These are phyloP conservation scores for Drosophila ochracea DNA, from an alignment of 2,888 invertebrate genomes.

Conservation along the genomic window DNA sequence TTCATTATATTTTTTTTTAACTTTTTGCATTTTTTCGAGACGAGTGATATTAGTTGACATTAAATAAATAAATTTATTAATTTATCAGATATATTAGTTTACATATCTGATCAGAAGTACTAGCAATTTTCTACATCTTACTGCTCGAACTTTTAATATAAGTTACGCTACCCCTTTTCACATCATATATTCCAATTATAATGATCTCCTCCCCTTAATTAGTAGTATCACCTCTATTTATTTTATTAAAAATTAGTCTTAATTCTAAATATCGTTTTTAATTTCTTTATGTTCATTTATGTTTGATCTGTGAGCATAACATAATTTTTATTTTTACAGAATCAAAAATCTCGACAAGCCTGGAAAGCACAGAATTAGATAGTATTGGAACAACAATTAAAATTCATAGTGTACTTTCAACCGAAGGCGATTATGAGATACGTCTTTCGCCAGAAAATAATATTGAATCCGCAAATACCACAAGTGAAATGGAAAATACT, in stretches of 20 bases:
- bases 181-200: neutral
- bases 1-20: neutral
- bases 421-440: slow-evolving; percentile 32
- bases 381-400: slow-evolving; percentile 27
- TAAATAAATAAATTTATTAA: neutral
- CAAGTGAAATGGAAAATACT: neutral
- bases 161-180: neutral
- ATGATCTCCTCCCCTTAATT: neutral
- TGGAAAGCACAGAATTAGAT: neutral
- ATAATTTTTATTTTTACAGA: slow-evolving; percentile 7
- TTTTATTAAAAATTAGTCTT: neutral
- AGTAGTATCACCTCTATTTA: neutral
- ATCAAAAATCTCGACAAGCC: neutral
- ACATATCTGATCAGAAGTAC: neutral
- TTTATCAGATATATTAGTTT: neutral
- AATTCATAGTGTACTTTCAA: slow-evolving; percentile 34
- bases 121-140: neutral
- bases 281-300: no score
- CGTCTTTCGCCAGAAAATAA: slow-evolving; percentile 2
- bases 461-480: neutral
- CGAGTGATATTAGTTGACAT: neutral
- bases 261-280: neutral
- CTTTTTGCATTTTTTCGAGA: neutral
- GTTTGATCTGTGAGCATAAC: neutral
- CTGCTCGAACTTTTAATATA: neutral